Base-by-base conservation (phyloP, 2,113 vertebrate genomes). In the Cricetomys ansorgei region DNA sequence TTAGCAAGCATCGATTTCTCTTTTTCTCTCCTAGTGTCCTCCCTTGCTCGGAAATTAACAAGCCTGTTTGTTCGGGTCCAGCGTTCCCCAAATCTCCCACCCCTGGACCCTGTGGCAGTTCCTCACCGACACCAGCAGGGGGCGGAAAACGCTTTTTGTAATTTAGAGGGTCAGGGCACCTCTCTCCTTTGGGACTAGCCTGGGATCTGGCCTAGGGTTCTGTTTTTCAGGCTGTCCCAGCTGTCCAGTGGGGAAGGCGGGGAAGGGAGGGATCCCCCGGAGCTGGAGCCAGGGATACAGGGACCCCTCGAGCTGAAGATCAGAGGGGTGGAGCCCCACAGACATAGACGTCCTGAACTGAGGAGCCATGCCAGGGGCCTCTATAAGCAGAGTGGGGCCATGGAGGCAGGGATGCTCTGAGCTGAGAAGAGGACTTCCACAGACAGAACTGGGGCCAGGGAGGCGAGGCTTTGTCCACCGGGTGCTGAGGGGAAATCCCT, bases 1-100 rank as follows among this genome's bases (percentile, higher is more conserved):
- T 97, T 96, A 97, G 75, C 88, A 97, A 97, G 95, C 94, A 96
- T 94, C 80, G 97, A 93, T 85, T 93, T 81, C 75, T 85, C n/a
- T 53, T 88, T 87, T 5, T 69, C 43, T 8, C 25, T 59, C 25
- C 10, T 29, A 0, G 40, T n/a, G 92, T 72, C 88, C 40, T 55
- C 59, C 40, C 81, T 72, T 5, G 1, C 62, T 16, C 0, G 1
- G 91, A 70, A 94, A 57, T 91, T n/a, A 91, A 92, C 75, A 57
- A 94, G 57, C 21, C 29, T 8, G 31, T 27, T 3, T 37, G 3
- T 64, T 81, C 62, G 77, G 79, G 93, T 88, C 72, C 64, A 19
- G 29, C 65, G 40, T 9, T 12, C 27, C 53, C 5, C 1, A 45
- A 23, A 0, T 16, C 83, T 70, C 53, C 75, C 34, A 13, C 57